Base-by-base conservation (phyloP, 2,888 invertebrate species). In the Phengaris alcon region DNA sequence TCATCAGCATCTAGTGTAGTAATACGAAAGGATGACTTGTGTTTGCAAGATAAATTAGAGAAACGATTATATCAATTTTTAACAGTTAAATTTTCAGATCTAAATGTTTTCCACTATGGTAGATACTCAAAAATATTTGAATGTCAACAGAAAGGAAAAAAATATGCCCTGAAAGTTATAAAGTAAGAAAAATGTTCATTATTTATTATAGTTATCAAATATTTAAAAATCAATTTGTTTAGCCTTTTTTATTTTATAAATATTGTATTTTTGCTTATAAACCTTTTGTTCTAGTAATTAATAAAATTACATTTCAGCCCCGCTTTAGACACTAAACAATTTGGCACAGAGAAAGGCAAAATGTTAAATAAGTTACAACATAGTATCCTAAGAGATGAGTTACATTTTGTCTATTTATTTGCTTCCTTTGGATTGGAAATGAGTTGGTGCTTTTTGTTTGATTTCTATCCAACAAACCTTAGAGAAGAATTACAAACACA, bases 401-500 rank as follows among this genome's bases (percentile, higher is more conserved):
- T 82, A 52, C 79, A 80, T 51, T 82, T 82, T 52, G 78, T 87
- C 0, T 78, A 78, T 70, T 75, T 87, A 13, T 76, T 84, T 0
- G 77, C 80, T 13, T 79, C 80, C n/a, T 88, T 89, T 73, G 35
- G 52, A 13, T 12, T 84, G 2, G 74, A 75, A 0, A 76, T 77
- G 13, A 74, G 76, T 0, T 85, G 84, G 83, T 89, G 87, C 79
- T 84, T 83, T 12, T 68, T 90, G 15, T 85, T 86, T 78, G 87
- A 89, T 12, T 90, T 84, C 77, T 90, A 85, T 78, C 86, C 90
- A 0, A 82, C 77, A 70, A 89, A 84, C 73, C 80, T 91, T 73
- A 44, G 75, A 8, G 75, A 86, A 78, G 84, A 80, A 0, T 75
- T 90, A 54, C 0, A 44, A 2, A 78, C 77, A 15, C 74, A 75